phyloP scores from a whole-genome alignment of 1,140 invertebrate genomes.

The Cydia amplana region DNA sequence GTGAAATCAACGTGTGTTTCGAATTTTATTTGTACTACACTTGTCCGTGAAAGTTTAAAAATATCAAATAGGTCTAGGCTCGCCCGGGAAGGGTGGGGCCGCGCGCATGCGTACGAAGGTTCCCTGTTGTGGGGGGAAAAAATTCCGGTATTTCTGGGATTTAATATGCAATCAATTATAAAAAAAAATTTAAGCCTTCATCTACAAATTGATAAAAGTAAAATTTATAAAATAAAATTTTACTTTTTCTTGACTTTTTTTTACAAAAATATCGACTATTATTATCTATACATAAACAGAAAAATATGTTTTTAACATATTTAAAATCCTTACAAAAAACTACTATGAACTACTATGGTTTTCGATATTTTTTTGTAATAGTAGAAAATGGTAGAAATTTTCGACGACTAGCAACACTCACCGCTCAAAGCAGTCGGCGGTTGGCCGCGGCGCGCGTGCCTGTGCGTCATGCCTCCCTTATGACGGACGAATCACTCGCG shows the following conservation, averaged over 20 bases:
- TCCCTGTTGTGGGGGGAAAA: slow-evolving; percentile 40
- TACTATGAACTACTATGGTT: not conserved
- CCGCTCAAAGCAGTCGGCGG: slow-evolving; percentile 58
- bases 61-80: slow-evolving; percentile 43
- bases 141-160: slow-evolving; percentile 58
- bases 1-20: slow-evolving; percentile 28
- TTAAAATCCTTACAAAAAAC: not conserved
- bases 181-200: not conserved
- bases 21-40: slow-evolving; percentile 30
- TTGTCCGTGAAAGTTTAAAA: slow-evolving; percentile 32
- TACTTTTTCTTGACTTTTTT: not conserved
- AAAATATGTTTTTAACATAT: not conserved
- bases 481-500: slow-evolving; percentile 49
- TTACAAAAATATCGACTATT: not conserved
- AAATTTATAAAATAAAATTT: not conserved
- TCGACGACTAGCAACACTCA: slow-evolving; percentile 43
- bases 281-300: not conserved
- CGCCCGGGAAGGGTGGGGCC: slow-evolving; percentile 67
- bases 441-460: slow-evolving; percentile 52
- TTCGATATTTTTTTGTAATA: slow-evolving; percentile 30
- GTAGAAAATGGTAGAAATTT: slow-evolving; percentile 41
- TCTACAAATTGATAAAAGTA: not conserved
- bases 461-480: slow-evolving; percentile 52
- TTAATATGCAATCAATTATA: not conserved
- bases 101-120: slow-evolving; percentile 56